Percentiles rank a stretch among this genome's conserved stretches.
phyloP scores from a whole-genome alignment of 2,888 invertebrate species.

The Drosophila picticornis region DNA sequence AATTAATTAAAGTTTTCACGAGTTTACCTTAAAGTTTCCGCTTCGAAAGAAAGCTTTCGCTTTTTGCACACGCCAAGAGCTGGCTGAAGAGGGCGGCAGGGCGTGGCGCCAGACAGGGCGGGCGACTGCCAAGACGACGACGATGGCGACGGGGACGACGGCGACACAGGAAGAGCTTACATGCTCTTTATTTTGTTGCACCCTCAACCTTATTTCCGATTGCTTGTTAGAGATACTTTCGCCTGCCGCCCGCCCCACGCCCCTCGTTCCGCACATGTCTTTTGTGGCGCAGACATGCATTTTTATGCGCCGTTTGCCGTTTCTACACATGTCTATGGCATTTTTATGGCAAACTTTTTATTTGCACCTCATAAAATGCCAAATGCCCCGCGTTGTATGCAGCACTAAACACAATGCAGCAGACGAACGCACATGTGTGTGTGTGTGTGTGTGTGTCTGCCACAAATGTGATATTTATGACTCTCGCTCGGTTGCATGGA shows the following conservation, averaged over 20 bases:
- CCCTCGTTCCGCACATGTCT: neutral
- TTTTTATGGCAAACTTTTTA: slow-evolving; percentile 82
- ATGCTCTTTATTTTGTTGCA: slow-evolving; percentile 21
- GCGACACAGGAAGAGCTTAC: slow-evolving; percentile 25
- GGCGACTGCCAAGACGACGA: slow-evolving; percentile 4
- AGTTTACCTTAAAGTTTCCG: slow-evolving; percentile 32
- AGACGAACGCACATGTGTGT: slow-evolving; percentile 24
- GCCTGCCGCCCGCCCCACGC: slow-evolving; percentile 8
- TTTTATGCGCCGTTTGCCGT: slow-evolving; percentile 66
- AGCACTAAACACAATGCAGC: slow-evolving; percentile 69
- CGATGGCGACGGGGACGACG: neutral
- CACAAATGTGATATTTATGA: slow-evolving; percentile 80
- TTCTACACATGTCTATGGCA: slow-evolving; percentile 76
- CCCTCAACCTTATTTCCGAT: slow-evolving; percentile 58
- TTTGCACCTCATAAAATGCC: slow-evolving; percentile 84
- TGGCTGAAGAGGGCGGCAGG: neutral
- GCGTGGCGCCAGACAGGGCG: slow-evolving; percentile 33
- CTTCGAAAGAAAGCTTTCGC: slow-evolving; percentile 37
- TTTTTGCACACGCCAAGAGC: slow-evolving; percentile 19
- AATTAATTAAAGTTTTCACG: slow-evolving; percentile 70
- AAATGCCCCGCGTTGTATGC: slow-evolving; percentile 80
- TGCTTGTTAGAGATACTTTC: slow-evolving; percentile 58
- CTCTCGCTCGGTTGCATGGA: slow-evolving; percentile 50
- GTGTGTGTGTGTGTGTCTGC: slow-evolving; percentile 54
- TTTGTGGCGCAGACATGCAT: slow-evolving; percentile 66